Evolutionary conservation across 2,888 invertebrate species (phyloP), one percentile per base, ranked within the genome.

Genomic region (Drosophila prostipennis): DNA sequence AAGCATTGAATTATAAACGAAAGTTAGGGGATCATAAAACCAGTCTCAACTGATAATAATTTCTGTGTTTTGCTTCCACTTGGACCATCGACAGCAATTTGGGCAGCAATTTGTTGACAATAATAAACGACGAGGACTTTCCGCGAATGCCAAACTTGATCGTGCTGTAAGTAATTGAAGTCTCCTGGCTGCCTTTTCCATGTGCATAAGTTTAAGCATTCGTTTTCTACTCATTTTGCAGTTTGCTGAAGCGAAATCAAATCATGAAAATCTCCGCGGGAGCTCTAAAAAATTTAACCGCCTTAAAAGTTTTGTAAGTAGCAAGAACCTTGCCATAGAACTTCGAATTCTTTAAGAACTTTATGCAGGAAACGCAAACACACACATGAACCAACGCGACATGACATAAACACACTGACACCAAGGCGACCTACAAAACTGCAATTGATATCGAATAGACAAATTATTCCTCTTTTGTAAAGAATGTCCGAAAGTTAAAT

Each of bases 261-360:
- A 96, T 98, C 91, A 93, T 94, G 76, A 93, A 94, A 90, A 96
- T 98, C 88, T 94, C 96, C 81, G 94, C 95, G 80, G 94, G 95
- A 80, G 96, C 97, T 63, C 97, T 98, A 92, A 92, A 93, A 81
- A 95, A 96, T 92, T 93, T 97, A 85, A 95, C 95, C 69, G 94
- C 95, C 78, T 94, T 98, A 75, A 94, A 95, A 92, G 95, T 97
- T 82, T 92, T 98, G 98, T 98, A 93, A 97, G 98, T 96, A 93
- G 58, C 59, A 54, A 60, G 16, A 55, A 32, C 26, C 45, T 42
- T 29, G 48, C 23, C 39, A 43, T 14, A 53, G 19, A 73, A 67
- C 45, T 72, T 68, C 55, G 72, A 74, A 78, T 76, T 74, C 70
- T 79, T 77, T 74, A 69, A 79, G 74, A 68, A 72, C 60, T 77